Conservation (phyloP, 2,797 vertebrate species). For the Siniperca obscura region DNA sequence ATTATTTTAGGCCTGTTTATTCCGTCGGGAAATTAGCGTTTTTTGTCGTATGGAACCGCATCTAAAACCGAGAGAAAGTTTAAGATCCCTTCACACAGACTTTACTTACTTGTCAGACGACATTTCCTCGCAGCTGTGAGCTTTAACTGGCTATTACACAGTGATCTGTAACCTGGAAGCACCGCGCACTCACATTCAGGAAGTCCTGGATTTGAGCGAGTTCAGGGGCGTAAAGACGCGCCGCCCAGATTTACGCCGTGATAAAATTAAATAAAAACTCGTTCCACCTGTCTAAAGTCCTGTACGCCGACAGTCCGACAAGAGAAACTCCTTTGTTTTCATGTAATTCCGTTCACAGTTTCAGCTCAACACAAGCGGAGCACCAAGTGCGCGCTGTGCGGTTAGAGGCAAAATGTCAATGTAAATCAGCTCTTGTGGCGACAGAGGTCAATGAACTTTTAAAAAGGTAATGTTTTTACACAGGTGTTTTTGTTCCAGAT, state of each 20-base stretch:
- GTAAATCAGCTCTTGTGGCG: constrained; percentile 49
- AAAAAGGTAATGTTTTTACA: constrained; percentile 28
- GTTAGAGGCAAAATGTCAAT: not conserved
- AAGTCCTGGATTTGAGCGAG: constrained; percentile 59
- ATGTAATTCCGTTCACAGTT: not conserved
- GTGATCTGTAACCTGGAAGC: constrained; percentile 37
- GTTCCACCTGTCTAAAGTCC: constrained; percentile 5
- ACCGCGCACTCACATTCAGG: constrained; percentile 56
- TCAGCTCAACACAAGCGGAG: not conserved
- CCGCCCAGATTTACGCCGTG: constrained; percentile 43
- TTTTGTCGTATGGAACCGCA: not conserved
- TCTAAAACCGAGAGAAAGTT: not conserved
- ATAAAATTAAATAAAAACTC: constrained; percentile 15
- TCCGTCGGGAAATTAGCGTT: not conserved
- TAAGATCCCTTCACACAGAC: not conserved
- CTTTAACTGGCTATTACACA: constrained; percentile 2
- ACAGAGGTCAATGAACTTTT: constrained; percentile 81
- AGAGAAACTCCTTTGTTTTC: not conserved
- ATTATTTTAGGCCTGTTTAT: not conserved
- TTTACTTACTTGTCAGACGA: constrained; percentile 62
- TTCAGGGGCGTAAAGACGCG: constrained; percentile 29
- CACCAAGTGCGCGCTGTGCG: constrained; percentile 5
- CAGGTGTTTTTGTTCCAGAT: constrained; percentile 67
- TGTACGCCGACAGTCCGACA: not conserved
- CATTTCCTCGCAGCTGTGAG: constrained; percentile 38